Evolutionary conservation across 2,797 vertebrate species (phyloP), one percentile per base, ranked within the genome.

Genomic region (Labroides dimidiatus): DNA sequence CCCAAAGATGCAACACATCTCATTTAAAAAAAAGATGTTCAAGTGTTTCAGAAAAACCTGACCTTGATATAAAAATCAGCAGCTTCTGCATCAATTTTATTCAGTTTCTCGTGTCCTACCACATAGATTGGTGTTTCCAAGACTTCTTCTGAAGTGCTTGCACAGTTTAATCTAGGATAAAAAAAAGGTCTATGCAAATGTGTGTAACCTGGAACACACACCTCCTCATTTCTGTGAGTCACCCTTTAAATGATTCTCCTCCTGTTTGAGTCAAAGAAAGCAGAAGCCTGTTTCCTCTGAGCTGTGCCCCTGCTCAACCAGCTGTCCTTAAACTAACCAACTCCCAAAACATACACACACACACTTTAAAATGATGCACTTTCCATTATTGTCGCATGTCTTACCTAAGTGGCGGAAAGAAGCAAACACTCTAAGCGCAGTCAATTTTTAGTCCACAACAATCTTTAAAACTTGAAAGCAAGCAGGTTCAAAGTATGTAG

Each of bases 171-270:
- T 64, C 54, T 45, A 27, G 39, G 66, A 71, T 56, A 41, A 67
- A 62, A n/a, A 27, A 36, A 62, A 23, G 1, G 12, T 73, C 44
- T 77, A 56, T 76, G 73, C 57, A 70, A 69, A 82, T 73, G 64
- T 47, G 69, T 75, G 66, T 67, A 72, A 86, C 81, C 71, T 85
- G 49, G 71, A 70, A 74, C 60, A 54, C 58, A 77, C 67, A 82
- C 66, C 62, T 84, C 69, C 70, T 78, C 70, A 68, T 81, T 82
- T 76, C 51, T 81, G 64, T 86, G 86, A 89, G 83, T 88, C 87
- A 87, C 64, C 59, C 61, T 75, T 42, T 69, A 64, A 88, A 87
- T 60, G 77, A 69, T 88, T 82, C 76, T 84, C 66, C 50, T 82
- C 69, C 80, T 30, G 55, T 82, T 87, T 78, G 63, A 82, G 74